phyloP scores from a whole-genome alignment of 2,113 vertebrate genomes.

The Dasyurus viverrinus region DNA sequence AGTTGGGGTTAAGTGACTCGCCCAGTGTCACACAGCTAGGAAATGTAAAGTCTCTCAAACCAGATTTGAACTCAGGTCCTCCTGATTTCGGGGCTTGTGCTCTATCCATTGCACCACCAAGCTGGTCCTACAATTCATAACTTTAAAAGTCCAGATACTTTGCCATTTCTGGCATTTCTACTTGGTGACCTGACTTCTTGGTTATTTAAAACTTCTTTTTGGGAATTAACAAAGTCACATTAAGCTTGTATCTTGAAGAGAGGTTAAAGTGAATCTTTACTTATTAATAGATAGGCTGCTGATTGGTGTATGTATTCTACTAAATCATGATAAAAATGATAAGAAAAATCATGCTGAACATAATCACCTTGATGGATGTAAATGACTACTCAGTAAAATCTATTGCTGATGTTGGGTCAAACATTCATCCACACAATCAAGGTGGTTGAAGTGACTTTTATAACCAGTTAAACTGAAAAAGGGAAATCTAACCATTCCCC shows the following conservation, averaged over 20 bases:
- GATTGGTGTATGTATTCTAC: slow-evolving; percentile 17
- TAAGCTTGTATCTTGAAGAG: background rate
- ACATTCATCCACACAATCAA: background rate
- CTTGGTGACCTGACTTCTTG: background rate
- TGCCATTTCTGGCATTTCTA: background rate
- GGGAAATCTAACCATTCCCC: background rate
- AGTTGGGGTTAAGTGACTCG: no score
- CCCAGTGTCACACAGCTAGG: no score
- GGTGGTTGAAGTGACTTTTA: background rate
- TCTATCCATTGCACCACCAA: no score
- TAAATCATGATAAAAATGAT: background rate
- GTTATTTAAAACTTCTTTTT: background rate
- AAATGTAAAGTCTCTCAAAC: no score
- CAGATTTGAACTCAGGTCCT: no score
- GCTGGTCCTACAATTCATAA: no score
- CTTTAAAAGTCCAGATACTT: background rate
- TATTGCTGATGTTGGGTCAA: slow-evolving; percentile 5
- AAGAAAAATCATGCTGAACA: slow-evolving; percentile 2
- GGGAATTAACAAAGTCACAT: slow-evolving; percentile 12
- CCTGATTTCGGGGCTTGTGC: no score
- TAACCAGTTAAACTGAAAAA: background rate
- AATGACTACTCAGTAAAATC: background rate
- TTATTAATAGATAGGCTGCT: background rate
- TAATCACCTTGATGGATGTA: background rate
- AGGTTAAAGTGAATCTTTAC: background rate